Evolutionary conservation across 2,113 vertebrate species (phyloP).

Genomic region (Archocentrus centrarchus): DNA sequence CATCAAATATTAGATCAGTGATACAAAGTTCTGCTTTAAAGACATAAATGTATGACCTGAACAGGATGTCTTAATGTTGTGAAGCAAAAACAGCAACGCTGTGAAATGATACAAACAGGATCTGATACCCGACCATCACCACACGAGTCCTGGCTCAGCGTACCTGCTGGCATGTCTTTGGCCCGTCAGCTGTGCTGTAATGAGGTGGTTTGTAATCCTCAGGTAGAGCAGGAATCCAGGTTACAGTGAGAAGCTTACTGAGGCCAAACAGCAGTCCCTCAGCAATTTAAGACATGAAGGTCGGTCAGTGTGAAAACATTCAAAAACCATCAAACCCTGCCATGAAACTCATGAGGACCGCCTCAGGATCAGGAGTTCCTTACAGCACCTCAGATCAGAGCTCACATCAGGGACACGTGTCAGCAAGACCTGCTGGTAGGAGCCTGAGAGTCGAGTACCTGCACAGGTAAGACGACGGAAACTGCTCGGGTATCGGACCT

Average conservation of each 20-base stretch:
- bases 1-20: not conserved
- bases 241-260: not conserved
- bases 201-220: not conserved
- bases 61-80: too few species aligned
- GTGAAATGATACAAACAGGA: not conserved
- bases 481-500: not conserved
- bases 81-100: not conserved
- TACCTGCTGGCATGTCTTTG: not conserved
- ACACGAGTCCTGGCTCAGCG: fast-evolving
- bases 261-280: not conserved
- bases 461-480: not conserved
- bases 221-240: not conserved
- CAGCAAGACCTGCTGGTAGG: not conserved
- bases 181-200: not conserved
- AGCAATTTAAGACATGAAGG: not conserved
- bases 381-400: not conserved
- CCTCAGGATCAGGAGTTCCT: too few species aligned
- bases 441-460: not conserved
- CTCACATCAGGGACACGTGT: not conserved
- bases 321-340: not conserved
- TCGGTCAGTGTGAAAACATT: not conserved
- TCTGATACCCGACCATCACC: not conserved
- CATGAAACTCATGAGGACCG: too few species aligned
- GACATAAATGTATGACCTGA: too few species aligned
- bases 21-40: not conserved